A percentile compares a stretch with the other conserved stretches of the same genome.
Evolutionary conservation across 2,113 vertebrate genomes (phyloP).

Genomic region (Hippocampus mohnikei): DNA sequence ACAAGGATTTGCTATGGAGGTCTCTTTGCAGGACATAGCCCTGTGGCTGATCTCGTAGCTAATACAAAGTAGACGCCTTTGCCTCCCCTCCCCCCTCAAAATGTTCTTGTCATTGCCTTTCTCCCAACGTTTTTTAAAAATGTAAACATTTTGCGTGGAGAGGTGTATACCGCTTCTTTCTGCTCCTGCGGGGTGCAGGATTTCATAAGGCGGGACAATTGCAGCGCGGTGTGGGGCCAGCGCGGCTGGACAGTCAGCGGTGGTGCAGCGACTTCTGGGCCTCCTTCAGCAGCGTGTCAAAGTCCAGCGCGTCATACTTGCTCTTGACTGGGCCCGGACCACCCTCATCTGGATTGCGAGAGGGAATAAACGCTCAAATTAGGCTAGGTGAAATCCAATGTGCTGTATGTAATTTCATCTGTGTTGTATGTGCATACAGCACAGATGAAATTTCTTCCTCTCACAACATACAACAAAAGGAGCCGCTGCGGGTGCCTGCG

Average conservation of each 20-base stretch:
- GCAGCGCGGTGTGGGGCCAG: neutral
- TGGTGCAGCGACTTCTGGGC: slow-evolving; percentile 94
- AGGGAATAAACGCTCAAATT: neutral
- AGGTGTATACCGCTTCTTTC: slow-evolving; percentile 67
- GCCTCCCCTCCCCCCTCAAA: slow-evolving; percentile 54
- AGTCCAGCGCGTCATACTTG: slow-evolving; percentile 98
- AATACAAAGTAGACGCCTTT: slow-evolving; percentile 2
- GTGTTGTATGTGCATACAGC: no score
- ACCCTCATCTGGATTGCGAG: slow-evolving; percentile 74
- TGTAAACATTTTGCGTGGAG: slow-evolving; percentile 98
- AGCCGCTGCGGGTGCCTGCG: no score
- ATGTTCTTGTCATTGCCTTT: slow-evolving; percentile 68
- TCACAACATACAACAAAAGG: no score
- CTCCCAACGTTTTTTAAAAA: slow-evolving; percentile 84
- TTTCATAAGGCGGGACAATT: slow-evolving; percentile 2
- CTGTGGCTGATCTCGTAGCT: neutral
- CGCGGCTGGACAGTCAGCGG: slow-evolving; percentile 47
- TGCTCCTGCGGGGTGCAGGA: neutral
- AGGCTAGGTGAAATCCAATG: no score
- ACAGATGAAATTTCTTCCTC: no score
- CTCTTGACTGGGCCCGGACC: slow-evolving; percentile 85
- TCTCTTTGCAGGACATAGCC: slow-evolving; percentile 29
- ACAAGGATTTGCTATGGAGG: slow-evolving; percentile 67
- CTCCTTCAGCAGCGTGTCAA: slow-evolving; percentile 97
- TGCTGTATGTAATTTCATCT: no score